These are phyloP conservation scores for Drosophila funebris DNA, from an alignment of 1,140 invertebrate genomes.

Conservation along the genomic window DNA sequence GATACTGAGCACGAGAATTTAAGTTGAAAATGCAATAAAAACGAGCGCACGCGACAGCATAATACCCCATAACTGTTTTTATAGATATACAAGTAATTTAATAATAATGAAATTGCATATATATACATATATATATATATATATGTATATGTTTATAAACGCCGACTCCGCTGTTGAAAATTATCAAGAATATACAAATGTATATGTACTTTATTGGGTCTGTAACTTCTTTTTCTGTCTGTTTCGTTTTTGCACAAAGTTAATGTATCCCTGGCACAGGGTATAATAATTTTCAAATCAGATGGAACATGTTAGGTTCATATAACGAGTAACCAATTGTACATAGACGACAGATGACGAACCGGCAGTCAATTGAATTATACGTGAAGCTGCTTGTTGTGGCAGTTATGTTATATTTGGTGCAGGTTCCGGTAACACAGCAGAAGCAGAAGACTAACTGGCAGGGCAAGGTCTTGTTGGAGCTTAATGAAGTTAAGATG, in stretches of 20 bases:
- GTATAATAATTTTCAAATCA: neutral
- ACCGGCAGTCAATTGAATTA: slow-evolving; percentile 32
- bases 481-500: slow-evolving; percentile 37
- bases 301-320: neutral
- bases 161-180: too few relatives aligned
- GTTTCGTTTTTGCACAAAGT: too few relatives aligned
- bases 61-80: too few relatives aligned
- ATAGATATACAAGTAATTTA: too few relatives aligned
- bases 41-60: too few relatives aligned
- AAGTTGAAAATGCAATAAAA: slow-evolving; percentile 44
- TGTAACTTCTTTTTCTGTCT: too few relatives aligned
- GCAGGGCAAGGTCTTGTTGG: neutral
- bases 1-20: slow-evolving; percentile 22
- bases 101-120: neutral
- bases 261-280: too few relatives aligned
- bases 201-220: too few relatives aligned
- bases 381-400: slow-evolving; percentile 22
- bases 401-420: slow-evolving; percentile 45
- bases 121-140: too few relatives aligned
- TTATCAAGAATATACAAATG: too few relatives aligned
- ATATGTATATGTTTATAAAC: too few relatives aligned
- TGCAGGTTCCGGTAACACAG: slow-evolving; percentile 30
- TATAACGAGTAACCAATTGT: neutral
- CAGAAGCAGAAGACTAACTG: slow-evolving; percentile 22
- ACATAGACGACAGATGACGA: neutral